phyloP scores from a whole-genome alignment of 2,888 invertebrate species.

The Lasioglossum oenotherae region DNA sequence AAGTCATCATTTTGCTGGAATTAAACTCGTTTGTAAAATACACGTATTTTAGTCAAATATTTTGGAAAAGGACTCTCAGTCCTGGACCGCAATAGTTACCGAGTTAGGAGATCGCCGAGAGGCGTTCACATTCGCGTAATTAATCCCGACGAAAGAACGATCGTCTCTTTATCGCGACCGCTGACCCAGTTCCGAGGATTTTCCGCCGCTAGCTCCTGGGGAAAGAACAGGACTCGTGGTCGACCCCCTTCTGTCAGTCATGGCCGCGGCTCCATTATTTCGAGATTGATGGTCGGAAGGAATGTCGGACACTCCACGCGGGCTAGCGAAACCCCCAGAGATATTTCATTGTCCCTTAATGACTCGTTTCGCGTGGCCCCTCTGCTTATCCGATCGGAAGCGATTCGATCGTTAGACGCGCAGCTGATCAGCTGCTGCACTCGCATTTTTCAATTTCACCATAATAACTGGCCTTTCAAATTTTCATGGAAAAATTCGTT shows the following conservation, averaged over 20 bases:
- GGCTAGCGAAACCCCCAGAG: slow-evolving; percentile 1
- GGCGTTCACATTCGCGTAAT: slow-evolving; percentile 12
- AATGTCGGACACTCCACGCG: slow-evolving; percentile 15
- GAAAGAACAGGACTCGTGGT: slow-evolving; percentile 1
- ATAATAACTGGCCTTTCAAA: too few relatives aligned
- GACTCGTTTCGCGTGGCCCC: slow-evolving; percentile 21
- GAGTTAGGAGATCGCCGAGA: not conserved
- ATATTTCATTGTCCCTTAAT: slow-evolving; percentile 35
- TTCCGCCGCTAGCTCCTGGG: slow-evolving; percentile 2
- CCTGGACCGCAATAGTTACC: not conserved
- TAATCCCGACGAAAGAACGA: slow-evolving; percentile 11
- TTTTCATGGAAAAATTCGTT: too few relatives aligned
- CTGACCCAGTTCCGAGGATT: slow-evolving; percentile 8
- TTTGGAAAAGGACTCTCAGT: not conserved
- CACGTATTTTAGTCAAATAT: not conserved
- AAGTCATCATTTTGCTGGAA: not conserved
- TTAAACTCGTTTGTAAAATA: not conserved
- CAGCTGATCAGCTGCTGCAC: not conserved
- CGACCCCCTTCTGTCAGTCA: slow-evolving; percentile 43
- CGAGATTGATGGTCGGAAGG: slow-evolving; percentile 56
- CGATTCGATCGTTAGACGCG: not conserved
- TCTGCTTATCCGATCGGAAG: not conserved
- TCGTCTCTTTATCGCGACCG: slow-evolving; percentile 11
- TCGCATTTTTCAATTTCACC: not conserved
- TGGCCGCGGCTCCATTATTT: slow-evolving; percentile 56